Percentiles rank a stretch among this genome's conserved stretches.
Conservation (phyloP, 2,888 invertebrate genomes). For the Tetheella fluctuosa region DNA sequence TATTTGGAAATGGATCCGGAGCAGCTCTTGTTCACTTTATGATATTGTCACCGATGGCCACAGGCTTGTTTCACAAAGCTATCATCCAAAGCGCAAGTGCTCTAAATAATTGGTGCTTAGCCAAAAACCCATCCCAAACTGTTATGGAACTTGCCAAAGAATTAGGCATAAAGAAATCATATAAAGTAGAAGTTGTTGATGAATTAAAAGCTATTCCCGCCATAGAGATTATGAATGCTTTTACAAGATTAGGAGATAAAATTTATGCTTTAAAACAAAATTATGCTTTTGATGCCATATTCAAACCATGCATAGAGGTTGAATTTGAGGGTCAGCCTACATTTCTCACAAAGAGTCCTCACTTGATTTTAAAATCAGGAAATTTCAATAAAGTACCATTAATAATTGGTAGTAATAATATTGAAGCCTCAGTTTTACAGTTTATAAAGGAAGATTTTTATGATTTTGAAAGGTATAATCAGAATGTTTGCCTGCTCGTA, state of each 20-base stretch:
- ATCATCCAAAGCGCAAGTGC: constrained; percentile 76
- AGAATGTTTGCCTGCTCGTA: constrained; percentile 60
- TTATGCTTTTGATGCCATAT: constrained; percentile 57
- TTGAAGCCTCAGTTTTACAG: constrained; percentile 62
- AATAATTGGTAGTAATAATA: constrained; percentile 73
- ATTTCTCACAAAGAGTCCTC: constrained; percentile 71
- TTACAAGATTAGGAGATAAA: constrained; percentile 32
- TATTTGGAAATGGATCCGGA: constrained; percentile 77
- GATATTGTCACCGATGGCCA: constrained; percentile 77
- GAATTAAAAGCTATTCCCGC: constrained; percentile 55
- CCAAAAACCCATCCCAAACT: constrained; percentile 61
- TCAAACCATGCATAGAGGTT: constrained; percentile 73
- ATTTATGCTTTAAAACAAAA: constrained; percentile 28
- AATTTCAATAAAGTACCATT: constrained; percentile 74
- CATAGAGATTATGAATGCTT: constrained; percentile 55
- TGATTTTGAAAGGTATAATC: constrained; percentile 65
- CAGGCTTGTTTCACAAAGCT: constrained; percentile 75
- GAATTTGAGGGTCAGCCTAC: constrained; percentile 74
- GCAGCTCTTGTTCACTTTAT: constrained; percentile 75
- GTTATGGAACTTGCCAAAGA: constrained; percentile 59
- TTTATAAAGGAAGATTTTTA: constrained; percentile 55
- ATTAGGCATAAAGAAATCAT: constrained; percentile 54
- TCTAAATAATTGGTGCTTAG: constrained; percentile 68
- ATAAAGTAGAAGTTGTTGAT: constrained; percentile 64
- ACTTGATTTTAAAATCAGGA: constrained; percentile 66